These are phyloP conservation scores for Drosophila paramelanica DNA, from an alignment of 2,888 invertebrate genomes.

Conservation along the genomic window DNA sequence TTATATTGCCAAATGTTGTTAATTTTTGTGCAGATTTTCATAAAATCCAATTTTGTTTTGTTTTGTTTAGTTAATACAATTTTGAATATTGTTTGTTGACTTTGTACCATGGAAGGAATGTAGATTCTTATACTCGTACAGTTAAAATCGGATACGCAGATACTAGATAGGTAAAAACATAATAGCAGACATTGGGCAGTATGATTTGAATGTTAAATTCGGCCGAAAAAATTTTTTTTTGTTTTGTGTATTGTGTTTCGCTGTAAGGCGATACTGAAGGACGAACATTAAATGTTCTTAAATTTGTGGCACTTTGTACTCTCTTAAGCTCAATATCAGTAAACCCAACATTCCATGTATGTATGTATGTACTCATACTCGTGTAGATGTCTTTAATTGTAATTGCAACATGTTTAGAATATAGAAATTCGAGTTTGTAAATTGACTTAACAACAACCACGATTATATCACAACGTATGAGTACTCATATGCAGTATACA, in stretches of 20 bases:
- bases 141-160: no score
- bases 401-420: slow-evolving; percentile 34
- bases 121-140: no score
- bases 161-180: no score
- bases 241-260: no score
- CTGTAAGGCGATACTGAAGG: neutral
- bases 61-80: no score
- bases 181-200: no score
- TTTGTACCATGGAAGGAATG: no score
- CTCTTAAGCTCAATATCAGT: slow-evolving; percentile 3
- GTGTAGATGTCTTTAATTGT: slow-evolving; percentile 37
- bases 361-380: slow-evolving; percentile 30
- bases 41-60: no score
- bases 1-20: no score
- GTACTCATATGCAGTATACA: slow-evolving; percentile 16
- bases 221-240: no score
- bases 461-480: slow-evolving; percentile 25
- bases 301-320: neutral
- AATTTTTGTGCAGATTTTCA: no score
- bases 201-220: neutral
- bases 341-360: slow-evolving; percentile 17
- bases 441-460: slow-evolving; percentile 12
- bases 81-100: no score
- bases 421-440: slow-evolving; percentile 24
- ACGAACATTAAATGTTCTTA: neutral